Evolutionary conservation across 2,797 vertebrate species (phyloP), one percentile per base, ranked within the genome.

Genomic region (Argentina silus): DNA sequence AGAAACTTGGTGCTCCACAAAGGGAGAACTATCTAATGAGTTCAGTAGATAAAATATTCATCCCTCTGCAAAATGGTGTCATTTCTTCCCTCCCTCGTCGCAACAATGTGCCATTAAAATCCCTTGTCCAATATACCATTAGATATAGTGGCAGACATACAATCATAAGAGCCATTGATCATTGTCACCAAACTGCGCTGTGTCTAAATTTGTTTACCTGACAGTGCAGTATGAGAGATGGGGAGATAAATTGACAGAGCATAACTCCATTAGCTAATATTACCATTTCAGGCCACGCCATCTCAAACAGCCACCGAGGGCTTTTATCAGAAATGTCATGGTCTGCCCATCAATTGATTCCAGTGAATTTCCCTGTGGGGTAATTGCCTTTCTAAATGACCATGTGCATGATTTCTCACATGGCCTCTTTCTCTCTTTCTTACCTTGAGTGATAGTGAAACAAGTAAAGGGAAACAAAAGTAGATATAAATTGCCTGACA

Each of bases 1-100:
- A 88, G 81, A 88, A 88, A 88, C 86, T 84, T 71, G 73, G 71
- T 70, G 74, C 77, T 85, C 81, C 83, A 84, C 5, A 80, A 77
- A 90, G 87, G 81, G 83, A 73, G 10, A 77, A 75, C 74, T 55
- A 43, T 88, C 82, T 89, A 88, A 89, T 85, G 84, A 88, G 85
- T 87, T 88, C 79, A 84, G 79, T 77, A 72, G 70, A 86, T 89
- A 81, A 86, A 88, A 88, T 87, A 90, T 88, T 86, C 83, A 87
- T 82, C 87, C 79, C 78, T 81, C 80, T 75, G 82, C 85, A 85
- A 86, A 85, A 73, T 82, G 75, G 75, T 84, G 84, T 83, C 60
- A 61, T 64, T 66, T 59, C 19, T 42, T 64, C 57, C 27, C 69
- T 62, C 21, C 42, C 17, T 59, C 4, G 27, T 36, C 4, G 48